These are phyloP conservation scores for Odontamblyopus rebecca DNA, from an alignment of 2,797 vertebrate species.

Conservation along the genomic window DNA sequence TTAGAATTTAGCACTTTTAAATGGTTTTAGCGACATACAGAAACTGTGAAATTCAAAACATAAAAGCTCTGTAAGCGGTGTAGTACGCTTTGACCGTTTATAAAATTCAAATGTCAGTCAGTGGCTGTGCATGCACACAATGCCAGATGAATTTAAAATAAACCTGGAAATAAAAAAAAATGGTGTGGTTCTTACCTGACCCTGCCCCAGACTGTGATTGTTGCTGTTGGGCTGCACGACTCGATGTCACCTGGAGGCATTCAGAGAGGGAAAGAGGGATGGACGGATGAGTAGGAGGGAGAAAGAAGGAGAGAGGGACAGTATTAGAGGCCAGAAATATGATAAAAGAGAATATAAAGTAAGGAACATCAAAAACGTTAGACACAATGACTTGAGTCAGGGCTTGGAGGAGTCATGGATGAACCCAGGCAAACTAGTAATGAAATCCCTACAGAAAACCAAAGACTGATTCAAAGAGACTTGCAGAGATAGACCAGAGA, in stretches of 20 bases:
- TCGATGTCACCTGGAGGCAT: slow-evolving; percentile 82
- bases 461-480: slow-evolving; percentile 36
- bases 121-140: slow-evolving; percentile 12
- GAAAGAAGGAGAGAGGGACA: slow-evolving; percentile 16
- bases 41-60: neutral
- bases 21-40: neutral
- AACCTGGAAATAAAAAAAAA: neutral
- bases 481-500: slow-evolving; percentile 24
- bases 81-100: slow-evolving; percentile 11
- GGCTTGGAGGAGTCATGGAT: slow-evolving; percentile 37
- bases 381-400: slow-evolving; percentile 48
- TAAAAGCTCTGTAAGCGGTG: neutral
- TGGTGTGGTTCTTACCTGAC: slow-evolving; percentile 59
- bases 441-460: slow-evolving; percentile 52
- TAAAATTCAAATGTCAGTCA: slow-evolving; percentile 34
- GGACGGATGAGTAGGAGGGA: neutral
- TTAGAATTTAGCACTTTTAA: neutral
- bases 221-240: slow-evolving; percentile 84
- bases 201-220: slow-evolving; percentile 71
- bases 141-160: slow-evolving; percentile 21
- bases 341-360: slow-evolving; percentile 42
- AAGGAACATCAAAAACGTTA: slow-evolving; percentile 32
- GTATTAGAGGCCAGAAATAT: slow-evolving; percentile 27
- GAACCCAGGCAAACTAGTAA: slow-evolving; percentile 35
- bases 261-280: slow-evolving; percentile 2